phyloP scores from a whole-genome alignment of 2,113 vertebrate genomes.

The Neolamprologus devosi region DNA sequence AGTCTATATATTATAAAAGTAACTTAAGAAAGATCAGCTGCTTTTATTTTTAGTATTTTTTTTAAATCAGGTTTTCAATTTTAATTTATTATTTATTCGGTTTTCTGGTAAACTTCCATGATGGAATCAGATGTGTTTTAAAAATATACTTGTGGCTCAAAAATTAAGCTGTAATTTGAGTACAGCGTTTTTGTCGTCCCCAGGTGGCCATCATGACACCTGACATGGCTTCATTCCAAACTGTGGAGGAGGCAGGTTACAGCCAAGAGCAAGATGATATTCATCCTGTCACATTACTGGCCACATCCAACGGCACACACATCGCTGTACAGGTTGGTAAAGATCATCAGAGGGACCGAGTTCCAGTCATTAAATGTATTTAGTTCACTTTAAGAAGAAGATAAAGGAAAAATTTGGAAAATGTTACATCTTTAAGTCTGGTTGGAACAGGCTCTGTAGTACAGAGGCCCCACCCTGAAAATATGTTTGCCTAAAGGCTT shows the following conservation, averaged over 20 bases:
- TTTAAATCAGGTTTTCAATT: not conserved
- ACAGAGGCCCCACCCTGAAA: not conserved
- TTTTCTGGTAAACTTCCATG: not conserved
- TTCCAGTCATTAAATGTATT: not conserved
- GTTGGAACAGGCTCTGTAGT: not conserved
- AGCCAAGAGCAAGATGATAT: conserved; percentile 85
- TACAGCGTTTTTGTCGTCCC: conserved; percentile 33
- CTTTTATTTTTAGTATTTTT: not conserved
- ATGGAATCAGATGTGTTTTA: not conserved
- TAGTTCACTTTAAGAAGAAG: not conserved
- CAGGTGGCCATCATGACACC: conserved; percentile 98
- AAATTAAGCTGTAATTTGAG: not conserved
- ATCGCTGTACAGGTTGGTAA: conserved; percentile 92
- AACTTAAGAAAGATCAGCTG: not conserved
- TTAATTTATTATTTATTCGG: not conserved
- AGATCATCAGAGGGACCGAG: not conserved
- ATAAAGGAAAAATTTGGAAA: not conserved
- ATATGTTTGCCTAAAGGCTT: not conserved
- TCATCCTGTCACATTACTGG: conserved; percentile 90
- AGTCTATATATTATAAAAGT: not conserved
- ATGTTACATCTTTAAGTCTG: not conserved
- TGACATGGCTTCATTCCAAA: conserved; percentile 88
- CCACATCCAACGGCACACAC: conserved; percentile 97
- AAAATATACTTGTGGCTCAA: not conserved
- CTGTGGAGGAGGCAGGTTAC: conserved; percentile 81